A percentile compares a stretch with the other conserved stretches of the same genome.
phyloP scores from a whole-genome alignment of 2,888 invertebrate genomes.

The Noctua fimbriata region DNA sequence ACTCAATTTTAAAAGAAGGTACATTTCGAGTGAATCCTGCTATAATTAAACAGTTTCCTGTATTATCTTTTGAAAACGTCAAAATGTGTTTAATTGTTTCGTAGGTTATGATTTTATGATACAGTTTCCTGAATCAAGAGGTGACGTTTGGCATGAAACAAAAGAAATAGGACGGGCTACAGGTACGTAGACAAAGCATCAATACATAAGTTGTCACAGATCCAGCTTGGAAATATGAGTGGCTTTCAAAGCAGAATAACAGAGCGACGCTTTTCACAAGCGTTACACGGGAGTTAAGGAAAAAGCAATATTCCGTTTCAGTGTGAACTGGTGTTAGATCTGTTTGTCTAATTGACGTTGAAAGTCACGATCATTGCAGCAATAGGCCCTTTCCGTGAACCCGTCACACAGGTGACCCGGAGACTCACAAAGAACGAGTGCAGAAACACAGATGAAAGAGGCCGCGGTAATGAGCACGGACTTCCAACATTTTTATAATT shows the following conservation, averaged over 20 bases:
- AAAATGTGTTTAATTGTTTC: not conserved
- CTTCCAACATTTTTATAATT: constrained; percentile 52
- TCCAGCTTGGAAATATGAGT: constrained; percentile 69
- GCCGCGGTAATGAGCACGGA: constrained; percentile 45
- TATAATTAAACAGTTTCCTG: not conserved
- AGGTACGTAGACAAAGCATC: constrained; percentile 18
- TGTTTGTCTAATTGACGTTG: constrained; percentile 64
- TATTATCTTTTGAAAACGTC: not conserved
- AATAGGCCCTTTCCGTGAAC: constrained; percentile 54
- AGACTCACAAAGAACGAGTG: constrained; percentile 26
- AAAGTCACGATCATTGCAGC: constrained; percentile 57
- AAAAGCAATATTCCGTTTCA: constrained; percentile 64
- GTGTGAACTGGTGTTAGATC: constrained; percentile 46
- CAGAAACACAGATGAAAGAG: constrained; percentile 56
- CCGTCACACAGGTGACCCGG: constrained; percentile 54
- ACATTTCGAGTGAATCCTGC: not conserved
- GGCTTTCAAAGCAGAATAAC: constrained; percentile 69
- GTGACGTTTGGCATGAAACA: constrained; percentile 28
- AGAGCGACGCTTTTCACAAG: constrained; percentile 65
- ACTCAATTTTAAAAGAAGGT: not conserved
- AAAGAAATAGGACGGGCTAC: constrained; percentile 14
- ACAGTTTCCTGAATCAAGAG: not conserved
- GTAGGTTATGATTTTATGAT: not conserved
- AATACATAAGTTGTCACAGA: constrained; percentile 76
- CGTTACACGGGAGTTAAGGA: constrained; percentile 58